Percentiles rank a stretch among this genome's conserved stretches.
These are phyloP conservation scores for Beroe forskalii DNA, from an alignment of 37 sponge, comb jelly and placozoan species.

Conservation along the genomic window DNA sequence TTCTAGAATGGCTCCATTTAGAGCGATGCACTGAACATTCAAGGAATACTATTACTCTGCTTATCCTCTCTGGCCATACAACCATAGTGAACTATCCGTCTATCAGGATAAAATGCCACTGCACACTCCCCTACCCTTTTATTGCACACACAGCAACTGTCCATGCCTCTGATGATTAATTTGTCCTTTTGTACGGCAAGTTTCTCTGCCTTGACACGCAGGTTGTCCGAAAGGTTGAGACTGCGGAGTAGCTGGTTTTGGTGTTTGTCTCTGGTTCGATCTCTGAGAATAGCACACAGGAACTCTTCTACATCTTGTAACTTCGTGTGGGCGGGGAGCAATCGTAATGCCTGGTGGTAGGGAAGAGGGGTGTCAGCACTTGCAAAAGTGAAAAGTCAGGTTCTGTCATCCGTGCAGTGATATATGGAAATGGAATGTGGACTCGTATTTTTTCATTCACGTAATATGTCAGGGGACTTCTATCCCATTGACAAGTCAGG, in stretches of 20 bases:
- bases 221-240: slow-evolving; percentile 7
- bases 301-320: slow-evolving; percentile 32
- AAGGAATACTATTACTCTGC: neutral
- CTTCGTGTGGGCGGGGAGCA: slow-evolving; percentile 24
- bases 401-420: no score
- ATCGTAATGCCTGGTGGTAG: slow-evolving; percentile 8
- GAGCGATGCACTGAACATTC: no score
- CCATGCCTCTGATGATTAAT: slow-evolving; percentile 12
- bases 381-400: neutral
- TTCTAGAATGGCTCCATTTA: no score
- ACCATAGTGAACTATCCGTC: slow-evolving; percentile 43
- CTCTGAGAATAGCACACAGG: slow-evolving; percentile 35
- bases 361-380: neutral
- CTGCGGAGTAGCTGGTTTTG: neutral
- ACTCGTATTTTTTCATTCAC: no score
- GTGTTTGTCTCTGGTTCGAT: neutral
- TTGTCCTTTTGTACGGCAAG: slow-evolving; percentile 34
- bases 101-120: slow-evolving; percentile 35
- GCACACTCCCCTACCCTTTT: slow-evolving; percentile 49
- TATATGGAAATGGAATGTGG: no score
- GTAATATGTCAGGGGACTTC: no score
- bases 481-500: no score
- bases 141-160: slow-evolving; percentile 50
- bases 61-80: slow-evolving; percentile 3
- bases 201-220: slow-evolving; percentile 27